phyloP scores from a whole-genome alignment of 2,797 vertebrate species.

The Hirundo rustica region DNA sequence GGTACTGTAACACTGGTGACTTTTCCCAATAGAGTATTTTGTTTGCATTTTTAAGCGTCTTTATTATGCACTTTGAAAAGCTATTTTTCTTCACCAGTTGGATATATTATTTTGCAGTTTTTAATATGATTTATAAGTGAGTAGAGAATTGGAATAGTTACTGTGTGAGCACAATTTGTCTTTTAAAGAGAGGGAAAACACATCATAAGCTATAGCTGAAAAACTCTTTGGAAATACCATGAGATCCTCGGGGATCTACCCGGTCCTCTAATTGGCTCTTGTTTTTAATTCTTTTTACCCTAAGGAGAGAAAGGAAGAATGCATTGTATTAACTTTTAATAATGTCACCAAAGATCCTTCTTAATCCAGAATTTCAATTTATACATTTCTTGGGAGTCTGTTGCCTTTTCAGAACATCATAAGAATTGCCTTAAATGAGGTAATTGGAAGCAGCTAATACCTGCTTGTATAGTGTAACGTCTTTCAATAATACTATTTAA shows the following conservation, averaged over 20 bases:
- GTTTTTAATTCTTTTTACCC: neutral
- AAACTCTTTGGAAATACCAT: neutral
- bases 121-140: neutral
- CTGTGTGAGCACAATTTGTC: neutral
- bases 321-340: constrained; percentile 17
- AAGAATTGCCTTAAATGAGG: neutral
- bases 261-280: neutral
- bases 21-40: neutral
- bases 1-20: constrained; percentile 64
- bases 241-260: neutral
- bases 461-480: neutral
- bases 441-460: neutral
- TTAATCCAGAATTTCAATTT: constrained; percentile 34
- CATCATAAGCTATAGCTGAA: neutral
- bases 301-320: neutral
- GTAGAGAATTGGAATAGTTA: neutral
- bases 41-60: neutral
- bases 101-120: neutral
- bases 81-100: neutral
- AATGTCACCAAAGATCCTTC: constrained; percentile 9
- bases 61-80: neutral
- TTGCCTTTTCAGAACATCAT: neutral
- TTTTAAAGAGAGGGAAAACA: neutral
- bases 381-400: neutral
- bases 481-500: neutral